Conservation (phyloP, 1,140 invertebrate species). For the silkworm (Bombyx mori) region ASM3026992v2 NC_085116.1:7848501-7849000, state of each 20-base stretch:
- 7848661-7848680: too few species aligned
- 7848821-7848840: too few species aligned
- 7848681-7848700: too few species aligned
- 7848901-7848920: neutral
- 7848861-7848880: neutral
- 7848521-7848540: constrained; percentile 52
- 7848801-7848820: too few species aligned
- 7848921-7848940: constrained; percentile 75
- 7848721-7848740: too few species aligned
- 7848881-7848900: neutral
- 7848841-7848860: too few species aligned
- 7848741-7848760: too few species aligned
- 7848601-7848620: constrained; percentile 45
- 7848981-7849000: constrained; percentile 98
- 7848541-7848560: constrained; percentile 28
- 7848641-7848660: too few species aligned
- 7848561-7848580: constrained; percentile 45
- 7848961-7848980: constrained; percentile 97
- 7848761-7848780: too few species aligned
- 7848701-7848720: too few species aligned
- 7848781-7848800: too few species aligned
- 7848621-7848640: constrained; percentile 3
- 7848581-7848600: constrained; percentile 49
- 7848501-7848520: constrained; percentile 24
- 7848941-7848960: constrained; percentile 98